Base-by-base conservation (phyloP, 2,797 vertebrate genomes). In the Eidolon dupreanum region DNA sequence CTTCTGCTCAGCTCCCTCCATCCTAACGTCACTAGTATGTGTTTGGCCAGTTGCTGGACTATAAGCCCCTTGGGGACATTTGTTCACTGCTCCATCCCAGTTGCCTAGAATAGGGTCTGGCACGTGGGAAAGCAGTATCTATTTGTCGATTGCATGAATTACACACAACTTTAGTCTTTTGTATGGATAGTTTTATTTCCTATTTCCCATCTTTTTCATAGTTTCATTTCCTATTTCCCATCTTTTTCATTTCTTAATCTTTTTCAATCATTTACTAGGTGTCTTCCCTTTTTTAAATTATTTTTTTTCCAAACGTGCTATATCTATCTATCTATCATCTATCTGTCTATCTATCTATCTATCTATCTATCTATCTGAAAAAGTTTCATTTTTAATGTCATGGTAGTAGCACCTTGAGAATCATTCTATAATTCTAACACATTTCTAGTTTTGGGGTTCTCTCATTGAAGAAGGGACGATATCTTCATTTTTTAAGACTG, bases 11-110 rank as follows among this genome's bases (percentile, higher is more conserved):
- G 19, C 10, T 8, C n/a, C 10, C 6, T 16, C 61, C 20, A 0
- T 13, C 46, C 53, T 8, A 5, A 20, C 3, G 0, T 11, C 0
- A 0, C 26, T 8, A 57, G 20, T 7, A 6, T 0, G 1, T 20
- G 28, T 49, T 41, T 46, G 41, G 28, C 36, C 49, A 22, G 0
- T 22, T 11, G 4, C 78, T 46, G 4, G 24, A 13, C 19, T 2
- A 0, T 15, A 4, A 51, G 16, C 3, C n/a, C 41, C 49, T 3
- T 3, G 31, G 20, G 74, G 33, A 5, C 13, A 8, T 33, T 33
- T 41, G 11, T 51, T 71, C 55, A 8, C 0, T 11, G 22, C 6
- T 6, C 2, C 6, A 71, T 5, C 4, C 2, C 10, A 1, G 4
- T 1, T 6, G 15, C 26, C 16, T 26, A 41, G 28, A 81, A 41